These are phyloP conservation scores for Eupsilia transversa DNA, from an alignment of 2,888 invertebrate species.

Conservation along the genomic window DNA sequence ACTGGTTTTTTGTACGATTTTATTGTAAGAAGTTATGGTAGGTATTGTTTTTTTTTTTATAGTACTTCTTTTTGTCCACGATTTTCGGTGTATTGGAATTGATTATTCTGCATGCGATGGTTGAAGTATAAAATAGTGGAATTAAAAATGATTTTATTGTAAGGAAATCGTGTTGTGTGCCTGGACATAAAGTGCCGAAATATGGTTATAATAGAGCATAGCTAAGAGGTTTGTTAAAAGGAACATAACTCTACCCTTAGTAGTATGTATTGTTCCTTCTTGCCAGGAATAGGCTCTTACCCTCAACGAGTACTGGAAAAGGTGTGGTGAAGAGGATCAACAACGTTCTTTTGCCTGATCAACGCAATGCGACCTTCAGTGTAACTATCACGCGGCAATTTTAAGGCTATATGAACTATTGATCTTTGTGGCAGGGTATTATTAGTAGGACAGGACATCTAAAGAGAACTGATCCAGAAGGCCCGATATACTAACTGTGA, in stretches of 20 bases:
- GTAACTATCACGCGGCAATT: background rate
- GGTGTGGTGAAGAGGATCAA: too few species aligned
- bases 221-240: background rate
- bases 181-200: background rate
- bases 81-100: conserved; percentile 59
- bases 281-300: too few species aligned
- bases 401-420: too few species aligned
- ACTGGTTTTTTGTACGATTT: conserved; percentile 71
- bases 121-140: conserved; percentile 28
- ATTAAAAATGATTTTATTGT: conserved; percentile 15
- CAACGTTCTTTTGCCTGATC: background rate
- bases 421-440: background rate
- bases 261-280: background rate
- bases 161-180: background rate
- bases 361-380: background rate
- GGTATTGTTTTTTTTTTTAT: conserved; percentile 63
- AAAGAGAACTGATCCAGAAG: background rate
- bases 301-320: background rate
- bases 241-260: background rate
- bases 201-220: background rate
- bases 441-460: background rate
- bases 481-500: background rate
- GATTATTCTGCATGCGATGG: conserved; percentile 59
- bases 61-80: conserved; percentile 57
- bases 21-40: conserved; percentile 67